phyloP scores from a whole-genome alignment of 2,797 vertebrate genomes.

The Scarus forsteni region DNA sequence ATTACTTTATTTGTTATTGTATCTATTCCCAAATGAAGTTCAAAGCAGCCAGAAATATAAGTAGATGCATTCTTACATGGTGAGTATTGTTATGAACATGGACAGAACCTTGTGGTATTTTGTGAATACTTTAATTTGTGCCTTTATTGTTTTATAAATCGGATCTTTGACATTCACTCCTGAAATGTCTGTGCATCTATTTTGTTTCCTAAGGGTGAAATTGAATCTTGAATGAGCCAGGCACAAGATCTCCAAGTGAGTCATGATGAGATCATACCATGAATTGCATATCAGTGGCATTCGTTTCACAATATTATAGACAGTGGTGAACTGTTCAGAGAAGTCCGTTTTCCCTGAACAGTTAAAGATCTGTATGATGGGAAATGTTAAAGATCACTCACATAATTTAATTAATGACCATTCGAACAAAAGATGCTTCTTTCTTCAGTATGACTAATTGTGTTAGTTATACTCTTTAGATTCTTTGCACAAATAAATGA shows the following conservation, averaged over 20 bases:
- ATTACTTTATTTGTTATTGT: too few relatives aligned
- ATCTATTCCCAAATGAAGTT: too few relatives aligned
- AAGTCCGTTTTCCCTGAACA: slow-evolving; percentile 1
- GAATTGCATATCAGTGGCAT: not conserved
- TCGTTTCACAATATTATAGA: not conserved
- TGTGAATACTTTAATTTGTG: not conserved
- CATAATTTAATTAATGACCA: not conserved
- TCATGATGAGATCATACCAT: not conserved
- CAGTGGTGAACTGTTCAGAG: not conserved
- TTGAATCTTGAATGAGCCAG: not conserved
- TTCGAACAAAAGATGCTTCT: not conserved
- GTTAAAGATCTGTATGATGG: not conserved
- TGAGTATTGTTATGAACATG: too few relatives aligned
- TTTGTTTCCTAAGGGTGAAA: slow-evolving; percentile 2
- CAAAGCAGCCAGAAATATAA: too few relatives aligned
- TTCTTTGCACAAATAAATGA: not conserved
- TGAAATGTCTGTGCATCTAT: too few relatives aligned
- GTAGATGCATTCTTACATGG: too few relatives aligned
- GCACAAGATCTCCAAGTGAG: not conserved
- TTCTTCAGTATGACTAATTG: not conserved
- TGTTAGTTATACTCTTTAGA: not conserved
- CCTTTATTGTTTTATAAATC: too few relatives aligned
- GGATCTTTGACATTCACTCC: too few relatives aligned
- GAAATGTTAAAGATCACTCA: not conserved
- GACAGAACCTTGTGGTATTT: not conserved